phyloP scores from a whole-genome alignment of 2,113 vertebrate genomes.

The Furnarius figulus region DNA sequence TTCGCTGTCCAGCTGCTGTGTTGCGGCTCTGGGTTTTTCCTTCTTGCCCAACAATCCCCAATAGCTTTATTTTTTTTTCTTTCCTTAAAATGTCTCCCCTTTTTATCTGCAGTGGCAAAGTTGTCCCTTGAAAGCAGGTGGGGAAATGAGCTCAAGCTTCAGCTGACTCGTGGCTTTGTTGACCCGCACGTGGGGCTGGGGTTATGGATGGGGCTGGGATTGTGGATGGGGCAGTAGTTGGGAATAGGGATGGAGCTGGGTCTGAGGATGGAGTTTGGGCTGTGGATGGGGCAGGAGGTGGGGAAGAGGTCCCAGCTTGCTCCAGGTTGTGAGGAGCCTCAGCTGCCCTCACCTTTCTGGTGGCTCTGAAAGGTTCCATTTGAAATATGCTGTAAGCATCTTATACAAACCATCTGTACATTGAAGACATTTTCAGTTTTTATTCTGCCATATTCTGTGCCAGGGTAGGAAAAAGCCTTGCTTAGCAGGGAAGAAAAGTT shows the following conservation, averaged over 20 bases:
- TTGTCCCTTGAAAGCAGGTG: constrained; percentile 4
- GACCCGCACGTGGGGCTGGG: rapidly evolving
- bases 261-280: not conserved
- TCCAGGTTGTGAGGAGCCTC: not conserved
- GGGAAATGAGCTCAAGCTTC: not conserved
- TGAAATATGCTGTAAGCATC: not conserved
- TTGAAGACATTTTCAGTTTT: not conserved
- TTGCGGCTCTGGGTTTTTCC: not conserved
- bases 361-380: not conserved
- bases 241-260: not conserved
- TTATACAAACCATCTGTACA: constrained; percentile 52
- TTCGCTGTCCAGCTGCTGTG: constrained; percentile 28
- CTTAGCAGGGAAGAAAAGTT: not conserved
- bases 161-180: not conserved
- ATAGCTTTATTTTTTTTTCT: not conserved
- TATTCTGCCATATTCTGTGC: not conserved
- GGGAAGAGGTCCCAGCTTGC: not conserved
- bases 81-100: not conserved
- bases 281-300: not conserved
- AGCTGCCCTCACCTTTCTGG: not conserved
- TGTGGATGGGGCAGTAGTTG: not conserved
- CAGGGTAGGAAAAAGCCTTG: not conserved
- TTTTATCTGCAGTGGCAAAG: not conserved
- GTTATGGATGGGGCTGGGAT: not conserved
- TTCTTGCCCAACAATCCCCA: not conserved